A percentile compares a stretch with the other conserved stretches of the same genome.
phyloP scores from a whole-genome alignment of 2,888 invertebrate species.

The Hydraecia micacea region DNA sequence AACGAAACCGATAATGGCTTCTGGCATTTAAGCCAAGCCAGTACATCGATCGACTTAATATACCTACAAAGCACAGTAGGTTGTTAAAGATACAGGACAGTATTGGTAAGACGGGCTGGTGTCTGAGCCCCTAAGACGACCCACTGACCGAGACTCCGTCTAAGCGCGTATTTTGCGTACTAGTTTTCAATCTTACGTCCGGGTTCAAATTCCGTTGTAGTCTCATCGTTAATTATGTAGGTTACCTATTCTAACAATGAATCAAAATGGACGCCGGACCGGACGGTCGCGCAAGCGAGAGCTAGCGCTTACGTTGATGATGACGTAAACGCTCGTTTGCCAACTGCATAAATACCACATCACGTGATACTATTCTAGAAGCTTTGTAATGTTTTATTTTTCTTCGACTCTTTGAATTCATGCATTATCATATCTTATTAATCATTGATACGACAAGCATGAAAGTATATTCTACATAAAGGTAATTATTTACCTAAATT shows the following conservation, averaged over 20 bases:
- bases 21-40: neutral
- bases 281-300: slow-evolving; percentile 13
- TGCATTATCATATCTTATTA: neutral
- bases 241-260: neutral
- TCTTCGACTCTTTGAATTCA: neutral
- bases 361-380: slow-evolving; percentile 56
- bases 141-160: too few relatives aligned
- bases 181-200: neutral
- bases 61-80: neutral
- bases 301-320: slow-evolving; percentile 40
- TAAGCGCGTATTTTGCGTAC: neutral
- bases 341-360: slow-evolving; percentile 7
- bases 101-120: neutral
- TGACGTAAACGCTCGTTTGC: slow-evolving; percentile 4
- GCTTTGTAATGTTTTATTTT: neutral
- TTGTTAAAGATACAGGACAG: neutral
- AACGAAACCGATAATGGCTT: neutral
- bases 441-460: slow-evolving; percentile 7
- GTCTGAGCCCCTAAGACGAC: too few relatives aligned
- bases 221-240: neutral
- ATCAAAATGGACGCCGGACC: slow-evolving; percentile 59
- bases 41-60: neutral
- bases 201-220: neutral
- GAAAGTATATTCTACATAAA: neutral
- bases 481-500: neutral